A percentile compares a stretch with the other conserved stretches of the same genome.
Conservation (phyloP, 2,113 vertebrate species). For the Ornithorhynchus anatinus region DNA sequence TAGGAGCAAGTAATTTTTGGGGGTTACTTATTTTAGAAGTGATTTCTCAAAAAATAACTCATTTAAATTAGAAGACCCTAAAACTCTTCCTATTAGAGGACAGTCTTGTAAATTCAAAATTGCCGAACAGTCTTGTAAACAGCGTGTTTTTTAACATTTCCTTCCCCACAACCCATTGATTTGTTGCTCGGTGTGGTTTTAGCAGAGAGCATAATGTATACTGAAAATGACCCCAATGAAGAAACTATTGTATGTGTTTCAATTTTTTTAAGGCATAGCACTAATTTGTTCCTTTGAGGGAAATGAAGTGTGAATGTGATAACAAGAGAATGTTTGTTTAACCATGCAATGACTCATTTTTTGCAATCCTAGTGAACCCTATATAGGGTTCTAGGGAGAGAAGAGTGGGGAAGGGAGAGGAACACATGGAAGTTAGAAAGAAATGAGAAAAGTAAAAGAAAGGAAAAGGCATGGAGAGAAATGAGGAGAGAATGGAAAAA, state of each 20-base stretch:
- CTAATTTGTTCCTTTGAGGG: background rate
- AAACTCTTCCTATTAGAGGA: background rate
- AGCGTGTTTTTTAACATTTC: background rate
- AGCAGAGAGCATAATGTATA: background rate
- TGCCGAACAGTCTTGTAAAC: conserved; percentile 8
- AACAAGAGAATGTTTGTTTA: background rate
- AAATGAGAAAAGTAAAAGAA: background rate
- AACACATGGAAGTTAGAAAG: background rate
- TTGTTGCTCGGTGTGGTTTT: background rate
- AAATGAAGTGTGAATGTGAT: background rate
- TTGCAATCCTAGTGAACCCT: background rate
- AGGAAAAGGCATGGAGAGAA: background rate
- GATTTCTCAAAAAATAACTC: background rate
- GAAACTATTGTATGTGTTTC: background rate
- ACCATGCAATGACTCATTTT: background rate
- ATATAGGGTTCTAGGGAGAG: background rate
- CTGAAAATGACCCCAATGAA: background rate
- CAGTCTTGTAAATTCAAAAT: conserved; percentile 3
- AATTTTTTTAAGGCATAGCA: background rate
- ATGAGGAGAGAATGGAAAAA: background rate
- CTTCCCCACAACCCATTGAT: background rate
- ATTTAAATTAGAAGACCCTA: background rate
- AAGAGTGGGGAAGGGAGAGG: background rate
- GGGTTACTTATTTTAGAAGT: background rate
- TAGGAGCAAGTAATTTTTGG: background rate